These are phyloP conservation scores for Ochotona princeps DNA, from an alignment of 2,113 vertebrate species.

Conservation along the genomic window DNA sequence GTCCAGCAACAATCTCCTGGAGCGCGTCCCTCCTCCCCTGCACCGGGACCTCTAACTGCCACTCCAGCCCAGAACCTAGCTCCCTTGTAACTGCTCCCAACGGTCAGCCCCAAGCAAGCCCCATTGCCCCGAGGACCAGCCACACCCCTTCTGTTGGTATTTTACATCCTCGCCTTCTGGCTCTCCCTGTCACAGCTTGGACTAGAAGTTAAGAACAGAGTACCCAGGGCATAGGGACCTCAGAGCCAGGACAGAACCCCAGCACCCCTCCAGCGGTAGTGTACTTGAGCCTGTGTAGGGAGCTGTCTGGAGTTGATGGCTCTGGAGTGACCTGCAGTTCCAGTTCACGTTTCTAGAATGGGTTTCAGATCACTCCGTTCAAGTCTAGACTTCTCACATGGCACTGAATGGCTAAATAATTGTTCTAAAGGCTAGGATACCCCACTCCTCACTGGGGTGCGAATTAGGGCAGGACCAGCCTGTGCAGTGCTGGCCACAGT, in stretches of 20 bases:
- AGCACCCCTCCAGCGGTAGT: too few relatives aligned
- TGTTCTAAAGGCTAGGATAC: neutral
- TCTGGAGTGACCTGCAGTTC: neutral
- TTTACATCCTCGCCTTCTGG: neutral
- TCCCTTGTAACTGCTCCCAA: neutral
- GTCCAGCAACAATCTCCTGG: neutral
- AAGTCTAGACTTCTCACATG: neutral
- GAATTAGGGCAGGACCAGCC: conserved; percentile 64
- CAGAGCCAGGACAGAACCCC: too few relatives aligned
- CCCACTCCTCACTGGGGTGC: neutral
- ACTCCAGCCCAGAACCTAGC: neutral
- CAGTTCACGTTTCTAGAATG: neutral
- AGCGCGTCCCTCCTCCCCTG: too few relatives aligned
- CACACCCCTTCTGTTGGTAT: neutral
- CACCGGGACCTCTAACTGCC: too few relatives aligned
- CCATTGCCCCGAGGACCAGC: neutral
- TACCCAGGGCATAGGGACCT: too few relatives aligned
- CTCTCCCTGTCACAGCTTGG: too few relatives aligned
- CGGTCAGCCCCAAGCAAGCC: neutral
- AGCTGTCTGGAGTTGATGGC: too few relatives aligned
- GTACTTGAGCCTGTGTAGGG: too few relatives aligned
- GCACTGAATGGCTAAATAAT: neutral
- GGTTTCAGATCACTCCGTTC: neutral
- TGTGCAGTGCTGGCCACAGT: neutral
- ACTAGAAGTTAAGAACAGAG: neutral